phyloP scores from a whole-genome alignment of 2,797 vertebrate genomes.

The Tangara arthus region DNA sequence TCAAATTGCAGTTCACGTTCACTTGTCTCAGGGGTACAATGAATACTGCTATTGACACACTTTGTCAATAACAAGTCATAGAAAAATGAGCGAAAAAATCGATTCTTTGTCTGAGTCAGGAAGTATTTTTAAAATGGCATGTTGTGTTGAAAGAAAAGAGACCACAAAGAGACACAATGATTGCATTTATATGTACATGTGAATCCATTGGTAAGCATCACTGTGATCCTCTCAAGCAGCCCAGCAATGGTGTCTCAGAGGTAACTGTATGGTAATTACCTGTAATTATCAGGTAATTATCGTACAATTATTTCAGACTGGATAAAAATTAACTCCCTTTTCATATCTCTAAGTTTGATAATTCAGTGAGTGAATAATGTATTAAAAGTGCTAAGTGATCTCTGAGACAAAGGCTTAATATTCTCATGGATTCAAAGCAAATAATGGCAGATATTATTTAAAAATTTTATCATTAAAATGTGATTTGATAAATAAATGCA shows the following conservation, averaged over 20 bases:
- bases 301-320: accelerated
- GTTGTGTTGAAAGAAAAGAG: not conserved
- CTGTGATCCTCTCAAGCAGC: not conserved
- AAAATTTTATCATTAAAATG: not conserved
- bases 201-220: not conserved
- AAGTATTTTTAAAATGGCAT: not conserved
- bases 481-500: not conserved
- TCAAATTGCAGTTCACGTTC: not conserved
- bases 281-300: not conserved
- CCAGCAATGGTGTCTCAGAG: not conserved
- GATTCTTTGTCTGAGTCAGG: not conserved
- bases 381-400: not conserved
- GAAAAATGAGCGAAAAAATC: not conserved
- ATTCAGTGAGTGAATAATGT: not conserved
- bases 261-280: not conserved
- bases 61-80: not conserved
- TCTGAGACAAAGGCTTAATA: not conserved
- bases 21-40: not conserved
- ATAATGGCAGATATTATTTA: not conserved
- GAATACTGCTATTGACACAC: not conserved
- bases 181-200: not conserved
- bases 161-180: not conserved
- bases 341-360: not conserved
- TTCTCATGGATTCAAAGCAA: not conserved
- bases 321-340: not conserved